phyloP scores from a whole-genome alignment of 2,888 invertebrate genomes.

The Eulithis prunata region DNA sequence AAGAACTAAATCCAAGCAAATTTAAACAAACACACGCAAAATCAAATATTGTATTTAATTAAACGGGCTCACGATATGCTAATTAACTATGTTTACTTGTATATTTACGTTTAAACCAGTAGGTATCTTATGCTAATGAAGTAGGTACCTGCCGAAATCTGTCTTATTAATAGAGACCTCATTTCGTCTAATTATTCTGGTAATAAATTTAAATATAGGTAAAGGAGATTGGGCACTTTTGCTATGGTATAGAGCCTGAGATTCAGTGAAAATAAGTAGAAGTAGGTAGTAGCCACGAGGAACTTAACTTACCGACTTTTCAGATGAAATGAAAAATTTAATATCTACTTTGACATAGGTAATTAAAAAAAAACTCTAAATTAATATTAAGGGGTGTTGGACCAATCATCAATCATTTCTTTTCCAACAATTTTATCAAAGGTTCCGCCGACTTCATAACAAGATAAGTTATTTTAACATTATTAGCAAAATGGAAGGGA shows the following conservation, averaged over 20 bases:
- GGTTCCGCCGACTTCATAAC: constrained; percentile 36
- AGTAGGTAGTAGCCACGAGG: too few species aligned
- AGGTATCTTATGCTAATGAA: neutral
- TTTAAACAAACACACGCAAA: constrained; percentile 14
- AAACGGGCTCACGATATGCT: constrained; percentile 17
- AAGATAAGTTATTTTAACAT: constrained; percentile 55
- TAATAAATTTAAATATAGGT: too few species aligned
- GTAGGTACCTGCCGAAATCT: neutral
- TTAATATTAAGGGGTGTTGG: constrained; percentile 1
- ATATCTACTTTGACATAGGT: too few species aligned
- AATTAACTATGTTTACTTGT: constrained; percentile 2
- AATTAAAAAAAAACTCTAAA: neutral
- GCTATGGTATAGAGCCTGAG: too few species aligned
- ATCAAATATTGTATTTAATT: constrained; percentile 20
- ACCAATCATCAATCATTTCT: constrained; percentile 26
- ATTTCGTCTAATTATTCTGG: too few species aligned
- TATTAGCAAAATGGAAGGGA: constrained; percentile 44
- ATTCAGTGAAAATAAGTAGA: too few species aligned
- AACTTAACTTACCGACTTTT: too few species aligned
- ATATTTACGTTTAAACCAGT: neutral
- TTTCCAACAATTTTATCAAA: constrained; percentile 27
- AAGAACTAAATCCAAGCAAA: constrained; percentile 8
- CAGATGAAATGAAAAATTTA: too few species aligned
- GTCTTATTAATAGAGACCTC: too few species aligned
- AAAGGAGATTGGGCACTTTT: too few species aligned